phyloP scores from a whole-genome alignment of 2,888 invertebrate genomes.

The Parnassius mnemosyne region DNA sequence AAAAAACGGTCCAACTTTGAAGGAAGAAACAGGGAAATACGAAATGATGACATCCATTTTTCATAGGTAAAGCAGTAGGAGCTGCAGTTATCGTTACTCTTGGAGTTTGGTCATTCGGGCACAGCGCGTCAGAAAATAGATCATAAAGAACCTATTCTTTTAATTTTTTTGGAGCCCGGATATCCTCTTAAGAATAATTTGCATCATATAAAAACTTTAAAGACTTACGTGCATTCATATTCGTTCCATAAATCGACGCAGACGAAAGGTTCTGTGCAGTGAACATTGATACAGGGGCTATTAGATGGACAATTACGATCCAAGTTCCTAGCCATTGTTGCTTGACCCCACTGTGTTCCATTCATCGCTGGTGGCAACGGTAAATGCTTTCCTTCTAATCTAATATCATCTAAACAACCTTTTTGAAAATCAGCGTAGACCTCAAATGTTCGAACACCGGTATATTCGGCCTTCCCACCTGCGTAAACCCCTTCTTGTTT shows the following conservation, averaged over 20 bases:
- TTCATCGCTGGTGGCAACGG: conserved; percentile 97
- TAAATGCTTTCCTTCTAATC: conserved; percentile 96
- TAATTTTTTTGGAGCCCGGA: background rate
- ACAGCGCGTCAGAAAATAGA: too few species aligned
- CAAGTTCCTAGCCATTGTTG: conserved; percentile 95
- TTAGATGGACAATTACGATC: conserved; percentile 96
- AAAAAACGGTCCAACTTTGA: too few species aligned
- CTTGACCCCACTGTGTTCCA: conserved; percentile 97
- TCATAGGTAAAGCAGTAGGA: too few species aligned
- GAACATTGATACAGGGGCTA: conserved; percentile 96
- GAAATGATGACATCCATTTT: too few species aligned
- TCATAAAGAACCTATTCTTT: conserved; percentile 1
- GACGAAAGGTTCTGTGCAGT: conserved; percentile 95
- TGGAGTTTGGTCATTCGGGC: too few species aligned
- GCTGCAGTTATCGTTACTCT: too few species aligned
- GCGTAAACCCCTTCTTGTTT: conserved; percentile 97
- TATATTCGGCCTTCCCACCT: conserved; percentile 97
- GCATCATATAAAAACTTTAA: background rate
- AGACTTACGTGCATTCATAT: conserved; percentile 98
- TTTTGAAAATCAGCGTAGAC: conserved; percentile 97
- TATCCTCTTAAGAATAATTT: too few species aligned
- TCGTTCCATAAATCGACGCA: conserved; percentile 99
- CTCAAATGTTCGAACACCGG: conserved; percentile 95
- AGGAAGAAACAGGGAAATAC: too few species aligned
- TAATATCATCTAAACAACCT: conserved; percentile 86